phyloP scores from a whole-genome alignment of 1,140 invertebrate species.

The Cherax destructor region DNA sequence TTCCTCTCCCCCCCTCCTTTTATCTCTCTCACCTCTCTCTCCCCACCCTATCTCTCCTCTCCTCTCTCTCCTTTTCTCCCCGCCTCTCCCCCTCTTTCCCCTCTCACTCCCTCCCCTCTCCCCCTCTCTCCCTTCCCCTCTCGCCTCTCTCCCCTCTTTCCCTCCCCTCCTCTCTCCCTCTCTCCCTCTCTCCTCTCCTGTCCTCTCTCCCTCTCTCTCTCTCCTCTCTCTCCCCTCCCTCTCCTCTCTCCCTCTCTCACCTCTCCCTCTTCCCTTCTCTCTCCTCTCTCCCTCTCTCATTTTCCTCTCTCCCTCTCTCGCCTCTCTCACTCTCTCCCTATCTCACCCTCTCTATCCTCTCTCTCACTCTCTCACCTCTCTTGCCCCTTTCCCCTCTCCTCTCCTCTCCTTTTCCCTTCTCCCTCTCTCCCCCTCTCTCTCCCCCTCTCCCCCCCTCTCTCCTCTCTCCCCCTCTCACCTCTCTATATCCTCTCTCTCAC shows the following conservation, averaged over 20 bases:
- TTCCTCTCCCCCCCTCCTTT: too few relatives aligned
- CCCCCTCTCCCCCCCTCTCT: neutral
- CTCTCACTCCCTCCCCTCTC: too few relatives aligned
- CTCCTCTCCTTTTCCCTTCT: neutral
- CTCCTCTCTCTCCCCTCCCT: neutral
- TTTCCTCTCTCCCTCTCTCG: neutral
- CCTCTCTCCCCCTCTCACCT: neutral
- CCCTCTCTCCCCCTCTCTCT: neutral
- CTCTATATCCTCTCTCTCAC: too few relatives aligned
- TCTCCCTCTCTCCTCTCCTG: neutral
- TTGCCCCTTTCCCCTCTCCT: too few relatives aligned
- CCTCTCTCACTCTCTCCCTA: too few relatives aligned
- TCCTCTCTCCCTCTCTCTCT: too few relatives aligned
- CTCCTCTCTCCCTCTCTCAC: too few relatives aligned
- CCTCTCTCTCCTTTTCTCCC: conserved; percentile 10
- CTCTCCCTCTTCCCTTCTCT: neutral
- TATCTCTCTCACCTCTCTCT: too few relatives aligned
- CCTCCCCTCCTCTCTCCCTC: neutral
- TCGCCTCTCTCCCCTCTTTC: neutral
- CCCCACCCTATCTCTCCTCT: too few relatives aligned
- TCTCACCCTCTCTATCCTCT: too few relatives aligned
- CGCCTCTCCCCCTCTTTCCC: too few relatives aligned
- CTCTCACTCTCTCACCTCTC: conserved; percentile 14
- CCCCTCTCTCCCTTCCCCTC: too few relatives aligned
- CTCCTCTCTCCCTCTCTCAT: neutral